Evolutionary conservation across 2,888 invertebrate genomes (phyloP), one percentile per base, ranked within the genome.

Genomic region (Noctua pronuba): DNA sequence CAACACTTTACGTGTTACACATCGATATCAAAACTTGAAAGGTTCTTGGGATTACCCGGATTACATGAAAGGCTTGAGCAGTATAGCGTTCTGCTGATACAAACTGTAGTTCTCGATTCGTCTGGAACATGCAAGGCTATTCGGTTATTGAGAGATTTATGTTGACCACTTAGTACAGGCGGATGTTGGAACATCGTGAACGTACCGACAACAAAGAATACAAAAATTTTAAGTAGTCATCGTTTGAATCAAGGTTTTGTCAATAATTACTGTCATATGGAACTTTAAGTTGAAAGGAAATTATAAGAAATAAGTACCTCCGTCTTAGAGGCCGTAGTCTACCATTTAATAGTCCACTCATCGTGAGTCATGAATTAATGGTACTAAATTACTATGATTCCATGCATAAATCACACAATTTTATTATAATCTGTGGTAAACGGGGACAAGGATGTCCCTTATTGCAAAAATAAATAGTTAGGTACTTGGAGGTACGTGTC

Each of bases 391-490:
- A 80, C 74, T 83, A 77, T 77, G 64, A 87, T 81, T 80, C 46
- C 41, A 67, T 81, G 58, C 49, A 80, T 88, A 85, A 82, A 85
- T 86, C 75, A 84, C 58, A 85, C 71, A 85, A 78, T 82, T 79
- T 81, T 79, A 66, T 44, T 73, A 73, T 79, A 70, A 67, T 77
- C 44, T 52, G 73, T 46, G 41, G 76, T 70, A 62, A 88, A 86
- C 58, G 66, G 46, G 88, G 75, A 85, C 88, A 88, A 88, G 86
- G 85, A 68, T 85, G 71, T 46, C 62, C 28, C 49, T 75, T 75
- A 66, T 78, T 67, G 70, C 66, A 62, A 80, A 74, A 72, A 75
- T 58, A 52, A 62, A 58, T 52, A 49, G 18, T 38, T 46, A 41
- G n/a, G 16, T n/a, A 41, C 65, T 41, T 60, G 21, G 31, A 58